These are phyloP conservation scores for Chaetogeoica ovagalla DNA, from an alignment of 2,888 invertebrate genomes.

Conservation along the genomic window DNA sequence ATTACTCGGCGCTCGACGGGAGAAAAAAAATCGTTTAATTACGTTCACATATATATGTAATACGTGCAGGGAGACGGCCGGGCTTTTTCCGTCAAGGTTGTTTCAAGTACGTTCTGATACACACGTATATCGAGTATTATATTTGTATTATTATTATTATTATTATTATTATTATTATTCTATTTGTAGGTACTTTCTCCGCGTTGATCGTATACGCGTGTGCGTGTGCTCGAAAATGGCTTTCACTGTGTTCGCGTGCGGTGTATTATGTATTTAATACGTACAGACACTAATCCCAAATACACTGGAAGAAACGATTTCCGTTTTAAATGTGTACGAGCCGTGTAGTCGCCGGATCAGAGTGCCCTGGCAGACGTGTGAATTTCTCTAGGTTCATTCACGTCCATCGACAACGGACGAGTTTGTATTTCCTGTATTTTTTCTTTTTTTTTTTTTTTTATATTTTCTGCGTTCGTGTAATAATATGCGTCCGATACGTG, in stretches of 20 bases:
- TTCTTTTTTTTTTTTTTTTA: no score
- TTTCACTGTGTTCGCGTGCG: slow-evolving; percentile 5
- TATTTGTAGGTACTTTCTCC: slow-evolving; percentile 38
- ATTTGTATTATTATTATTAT: slow-evolving; percentile 11
- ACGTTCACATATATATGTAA: slow-evolving; percentile 7
- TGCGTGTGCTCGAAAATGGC: slow-evolving; percentile 26
- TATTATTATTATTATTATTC: no score
- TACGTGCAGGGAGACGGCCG: slow-evolving; percentile 13
- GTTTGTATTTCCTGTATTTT: no score
- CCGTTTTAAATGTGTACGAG: slow-evolving; percentile 9
- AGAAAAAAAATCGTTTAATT: slow-evolving; percentile 11
- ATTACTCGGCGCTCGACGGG: no score
- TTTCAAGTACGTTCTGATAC: slow-evolving; percentile 1
- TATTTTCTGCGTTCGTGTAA: no score
- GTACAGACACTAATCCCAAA: neutral
- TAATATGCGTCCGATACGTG: no score
- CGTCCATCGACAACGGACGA: no score
- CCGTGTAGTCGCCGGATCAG: neutral
- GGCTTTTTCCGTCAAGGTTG: slow-evolving; percentile 30
- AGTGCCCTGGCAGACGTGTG: neutral
- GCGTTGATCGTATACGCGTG: no score
- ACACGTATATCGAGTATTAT: no score
- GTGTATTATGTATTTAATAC: neutral
- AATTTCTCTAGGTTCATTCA: slow-evolving; percentile 13
- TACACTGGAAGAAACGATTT: slow-evolving; percentile 29